Conservation (phyloP, 2,797 vertebrate species). For the Oreochromis mossambicus region DNA sequence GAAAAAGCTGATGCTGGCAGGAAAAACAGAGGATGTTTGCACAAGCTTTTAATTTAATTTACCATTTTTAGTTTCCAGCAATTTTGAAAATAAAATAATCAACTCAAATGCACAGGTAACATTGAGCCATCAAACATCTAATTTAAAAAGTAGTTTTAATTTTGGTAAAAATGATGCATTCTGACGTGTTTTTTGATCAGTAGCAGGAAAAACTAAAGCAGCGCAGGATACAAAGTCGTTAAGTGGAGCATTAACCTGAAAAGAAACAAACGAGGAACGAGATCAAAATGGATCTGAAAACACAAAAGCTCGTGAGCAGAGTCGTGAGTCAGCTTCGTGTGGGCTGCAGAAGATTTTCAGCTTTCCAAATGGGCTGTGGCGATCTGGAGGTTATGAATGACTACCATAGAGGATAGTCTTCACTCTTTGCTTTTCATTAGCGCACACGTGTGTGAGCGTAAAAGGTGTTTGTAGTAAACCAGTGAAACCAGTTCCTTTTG, state of each 20-base stretch:
- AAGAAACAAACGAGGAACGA: fast-evolving
- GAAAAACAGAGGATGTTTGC: background rate
- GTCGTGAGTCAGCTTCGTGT: background rate
- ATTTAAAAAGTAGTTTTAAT: fast-evolving
- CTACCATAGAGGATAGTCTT: background rate
- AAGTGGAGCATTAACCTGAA: background rate
- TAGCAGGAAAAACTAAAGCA: background rate
- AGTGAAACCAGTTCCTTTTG: background rate
- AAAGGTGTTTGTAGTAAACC: background rate
- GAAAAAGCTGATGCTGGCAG: background rate
- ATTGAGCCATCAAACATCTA: background rate
- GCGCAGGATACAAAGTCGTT: background rate
- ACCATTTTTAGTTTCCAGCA: background rate
- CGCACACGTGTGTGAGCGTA: fast-evolving
- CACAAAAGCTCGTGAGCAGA: background rate
- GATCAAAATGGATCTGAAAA: background rate
- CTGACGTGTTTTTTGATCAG: background rate
- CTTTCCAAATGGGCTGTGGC: background rate
- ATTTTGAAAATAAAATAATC: background rate
- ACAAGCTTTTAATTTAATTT: background rate
- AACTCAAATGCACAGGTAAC: background rate
- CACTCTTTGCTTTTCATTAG: background rate
- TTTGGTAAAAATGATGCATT: background rate
- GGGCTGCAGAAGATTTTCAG: background rate
- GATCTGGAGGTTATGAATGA: background rate